These are phyloP conservation scores for Anguilla marmorata DNA, from an alignment of 2,797 vertebrate species.

Conservation along the genomic window DNA sequence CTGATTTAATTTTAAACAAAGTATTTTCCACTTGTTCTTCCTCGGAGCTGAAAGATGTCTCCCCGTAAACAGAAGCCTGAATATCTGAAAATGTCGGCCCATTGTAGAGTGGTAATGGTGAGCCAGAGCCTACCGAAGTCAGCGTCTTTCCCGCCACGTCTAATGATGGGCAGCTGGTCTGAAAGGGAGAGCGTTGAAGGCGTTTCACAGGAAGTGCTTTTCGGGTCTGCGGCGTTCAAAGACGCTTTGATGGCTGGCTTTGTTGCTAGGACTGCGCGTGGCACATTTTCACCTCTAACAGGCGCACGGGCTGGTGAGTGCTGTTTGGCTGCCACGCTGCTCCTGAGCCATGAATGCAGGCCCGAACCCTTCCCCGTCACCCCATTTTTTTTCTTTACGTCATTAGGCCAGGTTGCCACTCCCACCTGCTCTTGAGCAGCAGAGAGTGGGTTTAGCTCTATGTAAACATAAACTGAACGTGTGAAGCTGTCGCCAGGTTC, in stretches of 20 bases:
- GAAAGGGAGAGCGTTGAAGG: neutral
- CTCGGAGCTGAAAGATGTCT: neutral
- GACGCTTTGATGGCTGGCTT: slow-evolving; percentile 6
- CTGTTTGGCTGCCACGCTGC: neutral
- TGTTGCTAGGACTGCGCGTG: neutral
- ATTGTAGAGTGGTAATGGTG: neutral
- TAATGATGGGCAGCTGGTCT: neutral
- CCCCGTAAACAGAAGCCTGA: neutral
- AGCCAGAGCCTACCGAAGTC: neutral
- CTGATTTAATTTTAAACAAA: neutral
- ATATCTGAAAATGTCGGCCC: neutral
- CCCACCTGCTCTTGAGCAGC: neutral
- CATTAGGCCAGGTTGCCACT: neutral
- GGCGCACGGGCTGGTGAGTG: neutral
- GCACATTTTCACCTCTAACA: slow-evolving; percentile 15
- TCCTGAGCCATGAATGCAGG: neutral
- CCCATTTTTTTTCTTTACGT: neutral
- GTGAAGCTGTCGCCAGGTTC: neutral
- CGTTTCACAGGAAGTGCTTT: slow-evolving; percentile 22
- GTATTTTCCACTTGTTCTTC: neutral
- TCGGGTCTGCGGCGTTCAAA: neutral
- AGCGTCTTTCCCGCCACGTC: neutral
- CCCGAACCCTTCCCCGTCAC: neutral
- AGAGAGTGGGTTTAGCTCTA: neutral
- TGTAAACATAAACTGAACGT: neutral